Evolutionary conservation across 2,888 invertebrate genomes (phyloP).

Genomic region (Cerceris ruficornis): DNA sequence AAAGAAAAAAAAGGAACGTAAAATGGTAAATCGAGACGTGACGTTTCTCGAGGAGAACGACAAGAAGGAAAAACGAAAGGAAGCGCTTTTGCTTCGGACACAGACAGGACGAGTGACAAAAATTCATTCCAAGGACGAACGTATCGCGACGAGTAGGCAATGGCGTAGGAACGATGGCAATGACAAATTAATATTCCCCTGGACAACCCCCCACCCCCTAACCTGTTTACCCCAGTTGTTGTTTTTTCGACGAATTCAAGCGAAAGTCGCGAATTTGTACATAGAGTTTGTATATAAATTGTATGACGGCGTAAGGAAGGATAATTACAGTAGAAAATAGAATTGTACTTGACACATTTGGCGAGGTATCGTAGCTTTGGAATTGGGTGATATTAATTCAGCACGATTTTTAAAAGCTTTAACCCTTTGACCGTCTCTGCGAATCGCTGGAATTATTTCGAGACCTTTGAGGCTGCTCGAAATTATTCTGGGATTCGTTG

Average conservation of each 20-base stretch:
- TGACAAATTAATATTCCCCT: neutral
- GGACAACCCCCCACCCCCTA: neutral
- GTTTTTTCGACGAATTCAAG: too few relatives aligned
- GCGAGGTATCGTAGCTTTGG: constrained; percentile 43
- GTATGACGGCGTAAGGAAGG: constrained; percentile 15
- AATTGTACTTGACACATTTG: constrained; percentile 35
- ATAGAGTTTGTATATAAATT: constrained; percentile 14
- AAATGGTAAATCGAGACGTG: neutral
- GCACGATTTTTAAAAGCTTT: constrained; percentile 46
- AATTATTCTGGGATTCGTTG: too few relatives aligned
- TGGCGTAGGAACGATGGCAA: constrained; percentile 51
- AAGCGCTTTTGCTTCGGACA: neutral
- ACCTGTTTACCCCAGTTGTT: too few relatives aligned
- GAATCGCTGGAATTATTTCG: neutral
- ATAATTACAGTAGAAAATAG: constrained; percentile 11
- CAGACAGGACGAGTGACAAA: constrained; percentile 20
- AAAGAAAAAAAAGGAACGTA: neutral
- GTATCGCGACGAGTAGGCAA: constrained; percentile 16
- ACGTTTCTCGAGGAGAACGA: constrained; percentile 13
- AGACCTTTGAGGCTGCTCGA: neutral
- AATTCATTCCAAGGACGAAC: constrained; percentile 12
- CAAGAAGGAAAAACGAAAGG: constrained; percentile 6
- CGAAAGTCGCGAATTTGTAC: too few relatives aligned
- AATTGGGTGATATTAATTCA: constrained; percentile 60
- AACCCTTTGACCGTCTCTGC: constrained; percentile 19